These are phyloP conservation scores for Campoplex nolae DNA, from an alignment of 2,888 invertebrate genomes.

Conservation along the genomic window DNA sequence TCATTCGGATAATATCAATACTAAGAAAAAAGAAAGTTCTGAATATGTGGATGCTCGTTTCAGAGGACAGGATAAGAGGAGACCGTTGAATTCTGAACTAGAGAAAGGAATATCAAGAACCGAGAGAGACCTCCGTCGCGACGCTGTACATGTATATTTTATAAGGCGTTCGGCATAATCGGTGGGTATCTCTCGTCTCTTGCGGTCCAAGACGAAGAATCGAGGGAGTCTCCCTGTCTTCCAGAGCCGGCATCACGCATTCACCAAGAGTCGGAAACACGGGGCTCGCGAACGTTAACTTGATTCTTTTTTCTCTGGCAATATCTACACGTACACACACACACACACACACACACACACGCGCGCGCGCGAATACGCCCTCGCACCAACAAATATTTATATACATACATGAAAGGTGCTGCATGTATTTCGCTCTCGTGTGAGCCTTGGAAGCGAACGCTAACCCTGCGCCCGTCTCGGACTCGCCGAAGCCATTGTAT, in stretches of 20 bases:
- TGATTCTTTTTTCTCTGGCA: constrained; percentile 46
- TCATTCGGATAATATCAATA: not conserved
- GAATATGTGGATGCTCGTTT: not conserved
- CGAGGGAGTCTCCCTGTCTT: constrained; percentile 48
- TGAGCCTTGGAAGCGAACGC: constrained; percentile 75
- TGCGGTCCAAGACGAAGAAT: constrained; percentile 17
- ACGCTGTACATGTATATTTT: constrained; percentile 47
- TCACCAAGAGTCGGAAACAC: constrained; percentile 57
- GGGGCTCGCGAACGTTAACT: constrained; percentile 43
- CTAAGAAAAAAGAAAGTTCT: not conserved
- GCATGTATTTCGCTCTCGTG: constrained; percentile 18
- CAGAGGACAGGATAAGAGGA: not conserved
- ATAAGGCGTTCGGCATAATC: constrained; percentile 62
- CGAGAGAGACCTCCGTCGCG: constrained; percentile 23
- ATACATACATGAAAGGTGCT: not conserved
- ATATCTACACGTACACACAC: constrained; percentile 12
- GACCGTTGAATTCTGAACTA: not conserved
- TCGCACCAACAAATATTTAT: constrained; percentile 4
- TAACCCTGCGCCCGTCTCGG: constrained; percentile 69
- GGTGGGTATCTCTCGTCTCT: constrained; percentile 26
- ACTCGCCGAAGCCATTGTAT: constrained; percentile 66
- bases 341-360: not conserved
- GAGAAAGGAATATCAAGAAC: constrained; percentile 41
- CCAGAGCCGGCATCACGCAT: constrained; percentile 51
- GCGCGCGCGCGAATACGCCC: not conserved